Base-by-base conservation (phyloP, 2,113 vertebrate species). In the Gallinago undulata region DNA sequence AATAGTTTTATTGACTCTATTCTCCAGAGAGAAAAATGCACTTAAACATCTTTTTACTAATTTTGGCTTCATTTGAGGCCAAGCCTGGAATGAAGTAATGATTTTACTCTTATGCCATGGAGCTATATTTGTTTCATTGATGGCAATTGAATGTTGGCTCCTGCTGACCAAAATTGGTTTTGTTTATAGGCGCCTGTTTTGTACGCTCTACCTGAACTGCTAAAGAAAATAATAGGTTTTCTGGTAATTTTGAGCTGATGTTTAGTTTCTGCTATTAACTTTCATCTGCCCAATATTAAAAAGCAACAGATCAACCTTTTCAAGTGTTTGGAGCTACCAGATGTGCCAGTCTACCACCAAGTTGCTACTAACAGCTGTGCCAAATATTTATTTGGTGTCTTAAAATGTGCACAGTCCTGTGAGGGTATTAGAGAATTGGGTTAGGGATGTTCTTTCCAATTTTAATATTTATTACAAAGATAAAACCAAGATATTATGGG, bases 21-120 rank as follows among this genome's bases (percentile, higher is more conserved):
- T 92, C 73, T 82, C 68, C 48, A 28, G 86, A 45, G 89, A 89
- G 37, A 87, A 75, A 41, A 41, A 89, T 74, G 57, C 80, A 93
- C 88, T 96, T 94, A 73, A 92, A 91, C 9, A 47, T 91, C 31
- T 68, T 92, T 87, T 93, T 92, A 22, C 86, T 92, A 87, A 94
- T 84, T 95, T 90, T 93, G 86, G 48, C 81, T 82, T 78, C 39
- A 56, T 31, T 89, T 89, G 60, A 92, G 35, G 51, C 80, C 66
- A 91, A 31, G 23, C 57, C 30, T 62, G 87, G 87, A 79, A 93
- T 57, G 81, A 85, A 96, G 64, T 92, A 7, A 72, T 78, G 47
- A 39, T 89, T 60, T 77, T 81, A 24, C 56, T 63, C 23, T 87
- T 19, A 4, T 70, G 48, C 30, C 2, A 2, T 67, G 47, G 35